Evolutionary conservation across 2,797 vertebrate genomes (phyloP).

Genomic region (Clarias platycephalus): DNA sequence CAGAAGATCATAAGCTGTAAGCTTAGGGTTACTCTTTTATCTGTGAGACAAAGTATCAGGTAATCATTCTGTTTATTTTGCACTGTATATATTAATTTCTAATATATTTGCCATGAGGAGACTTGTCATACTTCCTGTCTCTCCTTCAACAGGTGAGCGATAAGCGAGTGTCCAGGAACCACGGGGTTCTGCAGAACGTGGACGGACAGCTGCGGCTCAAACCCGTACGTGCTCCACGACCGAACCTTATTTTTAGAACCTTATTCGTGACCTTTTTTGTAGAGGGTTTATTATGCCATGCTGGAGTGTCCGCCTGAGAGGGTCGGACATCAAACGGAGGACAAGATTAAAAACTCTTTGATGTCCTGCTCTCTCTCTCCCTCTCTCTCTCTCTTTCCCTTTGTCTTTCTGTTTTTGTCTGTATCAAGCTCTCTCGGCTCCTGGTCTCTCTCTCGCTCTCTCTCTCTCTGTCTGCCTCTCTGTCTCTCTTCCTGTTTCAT

Average conservation of each 20-base stretch:
- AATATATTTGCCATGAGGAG: neutral
- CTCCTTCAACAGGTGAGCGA: conserved; percentile 70
- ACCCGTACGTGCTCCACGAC: conserved; percentile 66
- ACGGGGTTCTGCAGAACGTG: conserved; percentile 78
- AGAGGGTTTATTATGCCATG: neutral
- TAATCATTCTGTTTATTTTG: too few species aligned
- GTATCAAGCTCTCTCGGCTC: neutral
- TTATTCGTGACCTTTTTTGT: conserved; percentile 1
- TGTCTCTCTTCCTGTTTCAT: neutral
- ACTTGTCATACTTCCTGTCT: neutral
- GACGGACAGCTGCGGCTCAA: conserved; percentile 78
- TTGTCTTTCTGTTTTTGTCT: neutral
- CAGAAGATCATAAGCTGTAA: too few species aligned
- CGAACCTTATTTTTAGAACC: conserved; percentile 8
- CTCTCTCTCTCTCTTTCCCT: neutral
- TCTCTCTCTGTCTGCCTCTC: neutral
- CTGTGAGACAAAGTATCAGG: too few species aligned
- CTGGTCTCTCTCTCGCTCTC: neutral
- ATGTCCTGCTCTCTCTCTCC: neutral
- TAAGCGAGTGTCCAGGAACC: conserved; percentile 80
- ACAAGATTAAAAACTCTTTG: conserved; percentile 24
- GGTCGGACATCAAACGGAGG: conserved; percentile 35
- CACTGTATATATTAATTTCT: neutral
- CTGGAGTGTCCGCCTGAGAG: conserved; percentile 18
- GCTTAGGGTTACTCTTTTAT: too few species aligned